Evolutionary conservation across 2,888 invertebrate species (phyloP), one percentile per base, ranked within the genome.

Genomic region (Meliscaeva auricollis): DNA sequence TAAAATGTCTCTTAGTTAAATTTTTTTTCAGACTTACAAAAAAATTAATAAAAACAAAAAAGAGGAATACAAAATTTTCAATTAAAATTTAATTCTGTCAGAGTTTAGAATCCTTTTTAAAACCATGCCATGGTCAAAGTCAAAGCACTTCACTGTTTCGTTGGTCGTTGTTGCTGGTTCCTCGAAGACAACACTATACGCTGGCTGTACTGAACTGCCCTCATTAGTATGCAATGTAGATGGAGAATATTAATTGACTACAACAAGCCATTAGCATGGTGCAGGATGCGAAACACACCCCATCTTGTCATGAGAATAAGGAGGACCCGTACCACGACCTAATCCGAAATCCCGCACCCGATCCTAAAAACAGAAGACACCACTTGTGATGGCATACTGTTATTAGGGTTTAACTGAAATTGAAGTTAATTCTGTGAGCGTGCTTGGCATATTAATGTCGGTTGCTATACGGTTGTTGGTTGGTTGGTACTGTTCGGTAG

Each of bases 241-340:
- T 44, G 84, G 48, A 44, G 84, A 84, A 84, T 84, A 84, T 84
- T 84, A 84, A 84, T 84, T 84, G 84, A 84, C 79, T 84, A 84
- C 79, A 84, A 84, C 84, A 84, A 84, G 84, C 75, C 75, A 84
- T 84, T 84, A 84, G 84, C 84, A 79, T 84, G 66, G 74, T 75
- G 75, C 79, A 79, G 84, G 84, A 78, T 79, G 79, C 84, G 70
- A 75, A 66, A 54, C 60, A 78, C 54, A 73, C 73, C 60, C 66
- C 68, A 35, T 50, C 46, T 50, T 66, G 48, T 66, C 54, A 15
- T 41, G 35, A 58, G 66, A 66, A 38, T 9, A 11, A 38, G 2
- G 50, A 50, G 46, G 64, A 46, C 26, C 62, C 62, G 20, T 13
- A 44, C 68, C 77, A 54, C 17, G 62, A 62, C 46, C 44, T 46